Conservation (phyloP, 2,888 invertebrate species). For the Onthophagus sagittarius region DNA sequence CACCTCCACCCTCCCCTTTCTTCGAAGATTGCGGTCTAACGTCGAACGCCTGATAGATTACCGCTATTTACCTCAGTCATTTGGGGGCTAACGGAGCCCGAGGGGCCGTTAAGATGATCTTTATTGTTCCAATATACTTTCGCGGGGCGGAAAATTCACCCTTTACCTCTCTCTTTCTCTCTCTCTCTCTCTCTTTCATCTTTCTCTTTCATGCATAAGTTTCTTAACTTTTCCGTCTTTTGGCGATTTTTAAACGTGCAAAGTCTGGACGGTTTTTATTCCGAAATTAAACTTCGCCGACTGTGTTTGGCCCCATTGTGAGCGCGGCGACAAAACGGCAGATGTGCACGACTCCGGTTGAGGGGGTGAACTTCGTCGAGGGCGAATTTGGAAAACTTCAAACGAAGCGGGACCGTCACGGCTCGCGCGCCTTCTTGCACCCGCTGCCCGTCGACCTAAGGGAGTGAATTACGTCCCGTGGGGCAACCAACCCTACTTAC, state of each 20-base stretch:
- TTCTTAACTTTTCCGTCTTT: too few species aligned
- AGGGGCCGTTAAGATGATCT: slow-evolving; percentile 22
- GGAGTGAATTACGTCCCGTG: background rate
- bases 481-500: background rate
- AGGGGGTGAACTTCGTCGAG: background rate
- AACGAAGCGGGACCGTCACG: background rate
- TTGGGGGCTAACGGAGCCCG: slow-evolving; percentile 15
- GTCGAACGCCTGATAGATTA: slow-evolving; percentile 11
- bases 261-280: background rate
- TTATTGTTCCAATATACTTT: slow-evolving; percentile 21
- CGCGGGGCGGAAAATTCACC: slow-evolving; percentile 12
- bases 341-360: background rate
- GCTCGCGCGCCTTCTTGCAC: background rate
- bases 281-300: background rate
- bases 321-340: background rate
- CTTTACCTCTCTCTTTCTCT: background rate
- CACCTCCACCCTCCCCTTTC: too few species aligned
- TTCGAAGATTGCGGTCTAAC: background rate
- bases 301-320: background rate
- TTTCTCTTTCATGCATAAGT: background rate
- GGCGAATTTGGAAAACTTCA: background rate
- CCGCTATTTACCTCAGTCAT: slow-evolving; percentile 12
- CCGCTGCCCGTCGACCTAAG: background rate
- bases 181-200: background rate
- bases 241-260: too few species aligned